Conservation (phyloP, 35 echinoderm and acorn worm genomes). For the Lytechinus pictus region DNA sequence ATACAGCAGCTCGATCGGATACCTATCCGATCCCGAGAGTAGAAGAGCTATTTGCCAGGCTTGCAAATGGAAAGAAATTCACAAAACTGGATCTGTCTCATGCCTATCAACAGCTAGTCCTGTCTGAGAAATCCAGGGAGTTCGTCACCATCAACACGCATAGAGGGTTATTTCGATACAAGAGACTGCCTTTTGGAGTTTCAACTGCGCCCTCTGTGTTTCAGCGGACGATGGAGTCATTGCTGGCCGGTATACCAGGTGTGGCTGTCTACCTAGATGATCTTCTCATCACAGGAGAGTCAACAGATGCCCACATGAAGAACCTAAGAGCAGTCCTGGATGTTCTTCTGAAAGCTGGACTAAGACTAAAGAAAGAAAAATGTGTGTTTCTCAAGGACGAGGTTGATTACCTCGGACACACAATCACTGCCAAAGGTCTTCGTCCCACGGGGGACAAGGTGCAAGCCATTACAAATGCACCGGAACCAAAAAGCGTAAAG, state of each 20-base stretch:
- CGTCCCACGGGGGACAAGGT: constrained; percentile 68
- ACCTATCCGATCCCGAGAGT: constrained; percentile 38
- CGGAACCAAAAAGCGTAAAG: constrained; percentile 33
- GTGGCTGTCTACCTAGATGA: constrained; percentile 66
- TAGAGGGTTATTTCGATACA: constrained; percentile 51
- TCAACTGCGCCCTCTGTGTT: constrained; percentile 59
- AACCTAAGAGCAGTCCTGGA: constrained; percentile 52
- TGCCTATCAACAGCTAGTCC: constrained; percentile 52
- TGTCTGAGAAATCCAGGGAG: constrained; percentile 38
- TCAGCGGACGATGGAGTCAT: constrained; percentile 60
- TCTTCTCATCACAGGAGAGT: constrained; percentile 59
- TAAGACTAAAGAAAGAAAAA: constrained; percentile 71
- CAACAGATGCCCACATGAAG: constrained; percentile 44
- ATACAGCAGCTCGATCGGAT: not conserved
- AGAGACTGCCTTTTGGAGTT: constrained; percentile 54
- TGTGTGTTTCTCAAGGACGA: constrained; percentile 50
- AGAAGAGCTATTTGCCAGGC: constrained; percentile 38
- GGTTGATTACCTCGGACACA: constrained; percentile 67
- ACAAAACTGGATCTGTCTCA: constrained; percentile 39
- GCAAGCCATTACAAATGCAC: constrained; percentile 62
- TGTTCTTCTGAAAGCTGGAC: constrained; percentile 43
- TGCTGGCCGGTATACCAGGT: constrained; percentile 60
- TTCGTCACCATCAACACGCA: constrained; percentile 68
- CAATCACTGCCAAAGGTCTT: constrained; percentile 53
- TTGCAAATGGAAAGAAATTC: constrained; percentile 23